Evolutionary conservation across 2,113 vertebrate species (phyloP), one percentile per base, ranked within the genome.

Genomic region (Xenopus tropicalis): DNA sequence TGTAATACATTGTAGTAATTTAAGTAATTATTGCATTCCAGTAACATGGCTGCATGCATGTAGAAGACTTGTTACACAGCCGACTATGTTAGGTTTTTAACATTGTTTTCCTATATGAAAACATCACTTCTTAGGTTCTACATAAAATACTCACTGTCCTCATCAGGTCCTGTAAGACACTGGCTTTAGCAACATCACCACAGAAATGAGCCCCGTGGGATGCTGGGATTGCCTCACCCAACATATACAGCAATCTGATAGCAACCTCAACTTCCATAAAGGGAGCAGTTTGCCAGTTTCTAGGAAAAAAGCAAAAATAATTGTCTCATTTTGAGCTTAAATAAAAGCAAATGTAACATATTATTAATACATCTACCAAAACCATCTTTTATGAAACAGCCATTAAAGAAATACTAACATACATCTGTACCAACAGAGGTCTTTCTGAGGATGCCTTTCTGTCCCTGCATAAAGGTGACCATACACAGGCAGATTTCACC

Each of bases 181-280:
- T 94, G 62, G 96, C 92, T 91, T 98, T 99, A 61, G 94, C 86
- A 67, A 88, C 80, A 84, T 99, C 97, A 66, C 97, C 97, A 22
- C 93, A 92, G 86, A 99, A 99, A 71, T 99, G 97, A 43, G 95
- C 96, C 44, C 96, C 95, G 54, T 99, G 96, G 17, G 95, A 95
- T 0, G 93, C 93, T 0, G 97, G 97, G 84, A 99, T 93, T 13
- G 97, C 96, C 82, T 99, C 97, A 3, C 96, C 96, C 82, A 99
- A 83, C 97, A 99, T 98, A 86, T 97, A 99, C 22, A 99, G 86
- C 83, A 99, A 83, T 68, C 97, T 82, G 85, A 99, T 90, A 59
- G 96, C 93, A 69, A 99, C 95, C 87, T 99, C 97, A 75, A 98
- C 94, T 86, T 98, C 96, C 95, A 97, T 97, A 86, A 98, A 99